Evolutionary conservation across 2,113 vertebrate genomes (phyloP).

Genomic region (Verasper variegatus): DNA sequence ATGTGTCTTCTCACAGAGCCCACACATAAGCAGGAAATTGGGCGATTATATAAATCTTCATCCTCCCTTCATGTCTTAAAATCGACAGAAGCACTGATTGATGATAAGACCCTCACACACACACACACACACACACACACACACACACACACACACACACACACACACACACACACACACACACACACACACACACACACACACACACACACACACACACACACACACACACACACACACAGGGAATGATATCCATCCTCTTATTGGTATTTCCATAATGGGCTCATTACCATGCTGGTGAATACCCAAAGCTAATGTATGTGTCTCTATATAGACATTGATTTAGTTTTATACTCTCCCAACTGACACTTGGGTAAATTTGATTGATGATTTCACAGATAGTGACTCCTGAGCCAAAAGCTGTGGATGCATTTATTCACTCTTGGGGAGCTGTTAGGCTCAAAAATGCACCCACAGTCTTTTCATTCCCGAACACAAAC

Average conservation of each 20-base stretch:
- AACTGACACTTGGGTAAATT: conserved; percentile 38
- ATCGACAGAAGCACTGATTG: conserved; percentile 1
- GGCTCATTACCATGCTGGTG: conserved; percentile 40
- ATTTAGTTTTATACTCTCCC: conserved; percentile 37
- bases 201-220: conserved; percentile 7
- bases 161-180: background rate
- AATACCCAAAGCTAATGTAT: conserved; percentile 27
- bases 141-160: background rate
- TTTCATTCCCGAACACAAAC: background rate
- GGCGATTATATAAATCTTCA: background rate
- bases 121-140: too few species aligned
- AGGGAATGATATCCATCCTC: conserved; percentile 38
- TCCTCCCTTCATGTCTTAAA: background rate
- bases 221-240: background rate
- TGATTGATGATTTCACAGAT: conserved; percentile 45
- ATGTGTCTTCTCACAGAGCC: background rate
- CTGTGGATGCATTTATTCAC: conserved; percentile 9
- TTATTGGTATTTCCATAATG: conserved; percentile 51
- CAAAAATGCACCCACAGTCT: background rate
- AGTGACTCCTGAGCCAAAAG: background rate
- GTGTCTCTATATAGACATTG: conserved; percentile 23
- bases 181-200: too few species aligned
- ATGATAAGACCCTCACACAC: conserved; percentile 21
- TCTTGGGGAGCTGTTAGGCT: conserved; percentile 8
- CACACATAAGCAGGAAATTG: background rate